phyloP scores from a whole-genome alignment of 2,888 invertebrate genomes.

The Limnephilus auricula region DNA sequence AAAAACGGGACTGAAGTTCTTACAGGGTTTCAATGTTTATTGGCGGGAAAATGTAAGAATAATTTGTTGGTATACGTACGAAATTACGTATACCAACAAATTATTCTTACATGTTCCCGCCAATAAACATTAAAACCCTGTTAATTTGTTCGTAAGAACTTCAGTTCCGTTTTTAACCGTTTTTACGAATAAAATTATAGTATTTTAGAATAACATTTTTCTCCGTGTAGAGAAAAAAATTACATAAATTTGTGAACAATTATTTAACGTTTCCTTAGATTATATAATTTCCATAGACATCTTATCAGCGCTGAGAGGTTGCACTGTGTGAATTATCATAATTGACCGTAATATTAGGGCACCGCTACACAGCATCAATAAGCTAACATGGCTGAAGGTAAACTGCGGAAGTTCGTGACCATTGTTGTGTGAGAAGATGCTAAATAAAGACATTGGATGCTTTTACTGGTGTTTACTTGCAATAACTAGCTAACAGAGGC shows the following conservation, averaged over 20 bases:
- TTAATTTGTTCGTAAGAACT: too few species aligned
- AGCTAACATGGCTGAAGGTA: background rate
- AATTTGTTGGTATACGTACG: too few species aligned
- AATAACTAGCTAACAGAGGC: background rate
- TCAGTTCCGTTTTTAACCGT: too few species aligned
- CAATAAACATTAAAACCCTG: too few species aligned
- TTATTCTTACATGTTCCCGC: too few species aligned
- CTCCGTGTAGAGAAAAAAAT: too few species aligned
- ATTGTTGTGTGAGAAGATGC: slow-evolving; percentile 2
- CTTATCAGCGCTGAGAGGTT: background rate
- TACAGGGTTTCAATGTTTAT: too few species aligned
- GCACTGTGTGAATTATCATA: background rate
- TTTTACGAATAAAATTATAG: too few species aligned
- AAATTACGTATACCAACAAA: too few species aligned
- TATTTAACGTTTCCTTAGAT: background rate
- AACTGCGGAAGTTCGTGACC: background rate
- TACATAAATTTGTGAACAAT: background rate
- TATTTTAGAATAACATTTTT: too few species aligned
- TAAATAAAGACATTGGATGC: background rate
- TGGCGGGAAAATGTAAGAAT: too few species aligned
- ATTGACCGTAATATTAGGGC: background rate
- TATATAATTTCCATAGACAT: background rate
- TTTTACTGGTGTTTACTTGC: background rate
- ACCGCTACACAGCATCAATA: background rate
- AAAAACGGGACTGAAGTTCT: too few species aligned